Conservation (phyloP, 1,140 invertebrate genomes). For the Schlechtendalia chinensis region DNA sequence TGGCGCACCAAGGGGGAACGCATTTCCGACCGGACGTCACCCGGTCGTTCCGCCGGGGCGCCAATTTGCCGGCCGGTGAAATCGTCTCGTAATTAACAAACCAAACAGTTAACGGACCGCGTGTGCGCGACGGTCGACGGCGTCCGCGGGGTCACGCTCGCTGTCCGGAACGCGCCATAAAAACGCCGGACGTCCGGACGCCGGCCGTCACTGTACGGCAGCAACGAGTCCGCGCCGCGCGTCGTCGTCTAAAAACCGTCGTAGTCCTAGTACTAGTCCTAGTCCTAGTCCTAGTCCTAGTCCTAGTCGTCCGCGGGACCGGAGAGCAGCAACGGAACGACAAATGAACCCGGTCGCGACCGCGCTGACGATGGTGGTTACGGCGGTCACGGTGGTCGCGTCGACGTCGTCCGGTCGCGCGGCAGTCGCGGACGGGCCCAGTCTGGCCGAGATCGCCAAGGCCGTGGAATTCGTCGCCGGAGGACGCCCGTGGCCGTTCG, state of each 20-base stretch:
- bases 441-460: background rate
- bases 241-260: background rate
- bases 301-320: too few relatives aligned
- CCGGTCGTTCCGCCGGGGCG: too few relatives aligned
- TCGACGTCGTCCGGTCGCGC: background rate
- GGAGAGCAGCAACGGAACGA: too few relatives aligned
- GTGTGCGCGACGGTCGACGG: background rate
- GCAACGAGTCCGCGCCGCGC: background rate
- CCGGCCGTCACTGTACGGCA: background rate
- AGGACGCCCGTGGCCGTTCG: background rate
- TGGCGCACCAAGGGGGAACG: too few relatives aligned
- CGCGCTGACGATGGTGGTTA: background rate
- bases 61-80: too few relatives aligned
- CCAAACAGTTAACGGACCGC: too few relatives aligned
- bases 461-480: background rate
- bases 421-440: background rate
- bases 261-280: too few relatives aligned
- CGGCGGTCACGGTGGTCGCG: background rate
- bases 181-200: background rate
- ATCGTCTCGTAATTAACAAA: too few relatives aligned
- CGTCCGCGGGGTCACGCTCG: background rate
- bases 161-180: conserved; percentile 7
- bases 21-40: too few relatives aligned
- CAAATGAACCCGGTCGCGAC: background rate
- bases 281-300: too few relatives aligned